Evolutionary conservation across 1,140 invertebrate genomes (phyloP).

Genomic region (Sarcophaga peregrina): DNA sequence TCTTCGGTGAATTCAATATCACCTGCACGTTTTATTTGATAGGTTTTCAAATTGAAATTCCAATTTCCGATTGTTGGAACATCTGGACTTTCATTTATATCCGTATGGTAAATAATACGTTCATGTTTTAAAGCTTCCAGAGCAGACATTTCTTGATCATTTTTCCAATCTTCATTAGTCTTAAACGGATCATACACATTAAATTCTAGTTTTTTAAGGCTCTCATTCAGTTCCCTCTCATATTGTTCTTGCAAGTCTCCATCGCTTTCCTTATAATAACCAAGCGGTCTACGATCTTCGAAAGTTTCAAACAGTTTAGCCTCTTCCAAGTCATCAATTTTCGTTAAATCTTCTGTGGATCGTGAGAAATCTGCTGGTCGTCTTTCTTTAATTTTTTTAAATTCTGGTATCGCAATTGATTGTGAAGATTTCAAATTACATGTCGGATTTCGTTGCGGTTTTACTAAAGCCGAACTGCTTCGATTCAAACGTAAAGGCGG

Average conservation of each 20-base stretch:
- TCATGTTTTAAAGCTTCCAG: background rate
- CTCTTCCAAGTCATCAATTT: conserved; percentile 2
- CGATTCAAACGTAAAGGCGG: conserved; percentile 43
- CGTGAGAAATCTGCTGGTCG: conserved; percentile 29
- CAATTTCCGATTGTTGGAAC: background rate
- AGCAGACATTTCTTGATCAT: background rate
- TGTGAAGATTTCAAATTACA: conserved; percentile 26
- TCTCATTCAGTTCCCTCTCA: background rate
- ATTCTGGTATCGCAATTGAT: background rate
- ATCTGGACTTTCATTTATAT: background rate
- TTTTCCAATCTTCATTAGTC: background rate
- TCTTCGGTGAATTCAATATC: background rate
- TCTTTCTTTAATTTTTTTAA: conserved; percentile 33
- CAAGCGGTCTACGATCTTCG: conserved; percentile 42
- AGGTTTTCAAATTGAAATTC: background rate
- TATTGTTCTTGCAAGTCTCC: background rate
- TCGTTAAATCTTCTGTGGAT: conserved; percentile 31
- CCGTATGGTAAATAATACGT: background rate
- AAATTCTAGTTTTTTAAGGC: background rate
- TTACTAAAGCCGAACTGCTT: background rate
- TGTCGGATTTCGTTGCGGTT: background rate
- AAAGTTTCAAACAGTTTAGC: conserved; percentile 27
- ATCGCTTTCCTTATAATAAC: conserved; percentile 45
- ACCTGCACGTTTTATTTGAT: background rate
- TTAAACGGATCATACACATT: background rate